Conservation (phyloP, 1,140 invertebrate genomes). For the Teleogryllus occipitalis region DNA sequence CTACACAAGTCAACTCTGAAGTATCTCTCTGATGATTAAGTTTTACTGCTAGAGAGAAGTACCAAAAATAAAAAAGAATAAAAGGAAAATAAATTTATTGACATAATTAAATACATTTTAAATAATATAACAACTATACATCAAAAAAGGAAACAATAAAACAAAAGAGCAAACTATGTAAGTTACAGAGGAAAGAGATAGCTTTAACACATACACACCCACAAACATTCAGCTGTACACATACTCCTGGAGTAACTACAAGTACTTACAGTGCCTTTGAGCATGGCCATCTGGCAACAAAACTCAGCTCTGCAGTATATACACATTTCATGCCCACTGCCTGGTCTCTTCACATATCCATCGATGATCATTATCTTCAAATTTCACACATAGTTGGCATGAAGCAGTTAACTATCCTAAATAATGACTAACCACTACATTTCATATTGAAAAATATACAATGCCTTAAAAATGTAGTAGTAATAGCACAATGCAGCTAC, state of each 20-base stretch:
- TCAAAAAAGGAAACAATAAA: background rate
- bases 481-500: background rate
- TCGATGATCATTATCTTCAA: background rate
- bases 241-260: background rate
- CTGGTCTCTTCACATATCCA: background rate
- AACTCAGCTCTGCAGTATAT: background rate
- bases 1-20: background rate
- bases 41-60: background rate
- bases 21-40: background rate
- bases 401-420: background rate
- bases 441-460: background rate
- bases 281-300: background rate
- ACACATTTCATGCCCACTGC: background rate
- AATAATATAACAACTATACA: background rate
- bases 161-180: background rate
- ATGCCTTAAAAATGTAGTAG: background rate
- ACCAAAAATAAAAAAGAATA: background rate
- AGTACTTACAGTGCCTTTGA: background rate
- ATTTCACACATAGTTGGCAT: no score
- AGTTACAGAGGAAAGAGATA: background rate
- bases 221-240: background rate
- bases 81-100: background rate
- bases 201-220: background rate
- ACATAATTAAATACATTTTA: background rate
- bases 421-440: background rate